Percentiles rank a stretch among this genome's conserved stretches.
Evolutionary conservation across 1,140 invertebrate species (phyloP).

Genomic region (Frieseomelitta varia): DNA sequence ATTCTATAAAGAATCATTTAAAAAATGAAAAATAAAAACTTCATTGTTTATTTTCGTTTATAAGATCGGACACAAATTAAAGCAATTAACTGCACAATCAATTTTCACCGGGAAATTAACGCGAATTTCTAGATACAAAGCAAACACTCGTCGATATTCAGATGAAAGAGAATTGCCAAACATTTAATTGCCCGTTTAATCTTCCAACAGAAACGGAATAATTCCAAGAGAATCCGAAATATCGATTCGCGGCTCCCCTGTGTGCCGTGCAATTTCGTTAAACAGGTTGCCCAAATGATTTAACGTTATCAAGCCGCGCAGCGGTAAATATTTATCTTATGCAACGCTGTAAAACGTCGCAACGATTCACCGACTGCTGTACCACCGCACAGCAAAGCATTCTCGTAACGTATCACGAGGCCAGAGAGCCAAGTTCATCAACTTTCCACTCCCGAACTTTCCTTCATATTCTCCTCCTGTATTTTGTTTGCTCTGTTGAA

Average conservation of each 20-base stretch:
- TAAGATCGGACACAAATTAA: no score
- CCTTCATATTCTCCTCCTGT: slow-evolving; percentile 13
- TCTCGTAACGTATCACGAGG: slow-evolving; percentile 6
- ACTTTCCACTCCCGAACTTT: slow-evolving; percentile 29
- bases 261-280: background rate
- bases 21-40: no score
- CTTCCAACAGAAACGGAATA: background rate
- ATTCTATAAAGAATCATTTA: no score
- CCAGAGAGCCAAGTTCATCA: slow-evolving; percentile 14
- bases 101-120: no score
- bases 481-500: slow-evolving; percentile 28
- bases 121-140: no score
- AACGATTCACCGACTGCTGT: background rate
- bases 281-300: background rate
- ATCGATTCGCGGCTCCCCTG: background rate
- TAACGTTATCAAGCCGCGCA: background rate
- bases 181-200: background rate
- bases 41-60: no score
- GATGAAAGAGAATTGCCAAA: background rate
- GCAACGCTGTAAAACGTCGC: background rate
- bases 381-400: background rate
- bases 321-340: slow-evolving; percentile 20
- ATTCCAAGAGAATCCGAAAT: background rate
- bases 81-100: no score
- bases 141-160: background rate